Evolutionary conservation across 2,797 vertebrate species (phyloP).

Genomic region (Notoglanidium macrostoma): DNA sequence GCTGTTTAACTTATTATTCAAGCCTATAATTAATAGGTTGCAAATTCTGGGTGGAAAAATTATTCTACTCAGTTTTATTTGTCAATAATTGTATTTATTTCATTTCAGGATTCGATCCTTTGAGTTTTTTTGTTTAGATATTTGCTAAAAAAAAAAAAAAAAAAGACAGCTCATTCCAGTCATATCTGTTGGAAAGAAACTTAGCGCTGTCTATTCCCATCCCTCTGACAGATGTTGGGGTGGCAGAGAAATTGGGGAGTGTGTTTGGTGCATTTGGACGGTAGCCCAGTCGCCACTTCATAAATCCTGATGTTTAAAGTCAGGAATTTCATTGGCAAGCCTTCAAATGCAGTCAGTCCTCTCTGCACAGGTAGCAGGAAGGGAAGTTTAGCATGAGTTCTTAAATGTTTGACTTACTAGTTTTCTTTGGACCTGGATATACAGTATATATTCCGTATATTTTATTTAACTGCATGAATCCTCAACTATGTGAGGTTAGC

Average conservation of each 20-base stretch:
- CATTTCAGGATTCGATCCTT: background rate
- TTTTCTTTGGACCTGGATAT: slow-evolving; percentile 12
- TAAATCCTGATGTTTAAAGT: slow-evolving; percentile 70
- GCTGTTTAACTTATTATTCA: background rate
- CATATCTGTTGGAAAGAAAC: background rate
- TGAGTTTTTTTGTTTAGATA: background rate
- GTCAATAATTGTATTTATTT: background rate
- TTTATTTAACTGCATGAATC: background rate
- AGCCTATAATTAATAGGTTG: too few relatives aligned
- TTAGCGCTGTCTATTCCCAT: background rate
- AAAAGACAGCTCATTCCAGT: background rate
- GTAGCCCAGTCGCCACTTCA: slow-evolving; percentile 60
- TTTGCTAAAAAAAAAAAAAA: too few relatives aligned
- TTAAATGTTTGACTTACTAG: background rate
- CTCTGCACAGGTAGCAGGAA: background rate
- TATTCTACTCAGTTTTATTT: background rate
- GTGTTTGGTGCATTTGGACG: background rate
- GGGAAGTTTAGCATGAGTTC: background rate
- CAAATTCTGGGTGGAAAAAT: background rate
- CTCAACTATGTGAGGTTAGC: background rate
- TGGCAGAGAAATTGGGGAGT: background rate
- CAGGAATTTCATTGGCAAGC: slow-evolving; percentile 62
- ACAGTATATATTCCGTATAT: background rate
- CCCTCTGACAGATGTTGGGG: background rate
- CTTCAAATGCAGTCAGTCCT: background rate